Base-by-base conservation (phyloP, 2,888 invertebrate species). In the Argynnis bischoffii region DNA sequence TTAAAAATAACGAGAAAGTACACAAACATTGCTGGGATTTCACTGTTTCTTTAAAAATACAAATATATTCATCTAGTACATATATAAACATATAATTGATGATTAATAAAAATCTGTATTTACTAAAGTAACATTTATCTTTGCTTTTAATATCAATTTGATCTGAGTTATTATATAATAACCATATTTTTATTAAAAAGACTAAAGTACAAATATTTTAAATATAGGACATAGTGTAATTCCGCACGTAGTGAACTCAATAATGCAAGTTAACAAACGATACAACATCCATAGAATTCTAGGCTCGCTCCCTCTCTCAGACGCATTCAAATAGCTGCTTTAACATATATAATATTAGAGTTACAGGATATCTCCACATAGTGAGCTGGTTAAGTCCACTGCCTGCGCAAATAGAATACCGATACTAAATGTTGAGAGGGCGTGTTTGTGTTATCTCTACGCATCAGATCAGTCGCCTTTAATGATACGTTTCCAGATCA, bases 381-480 rank as follows among this genome's bases (percentile, higher is more conserved):
- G 53, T 64, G 50, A 57, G 64, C 64, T 69, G 48, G 70, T 60
- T 66, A 63, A 50, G 55, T 73, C 75, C 70, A 73, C 71, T 77
- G 70, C 77, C 70, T 79, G 79, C 73, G 77, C 80, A 85, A 87
- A 88, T 85, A 87, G 81, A 85, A 84, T 84, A 83, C 81, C 80
- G 78, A 83, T 82, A 83, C 77, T 75, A 77, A 80, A 84, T 79
- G 74, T 78, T 69, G 77, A 72, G 76, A 80, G 83, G 83, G 81
- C 81, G 82, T 79, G 79, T 80, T 78, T 76, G 79, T 76, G 78
- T 78, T 79, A 79, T 77, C 75, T 78, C 60, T 79, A 77, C 77
- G 79, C 78, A 78, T 82, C 76, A 78, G 78, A 81, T 80, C 76
- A 76, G 72, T 26, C 55, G 54, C 76, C 75, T 77, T 76, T 77